Conservation (phyloP, 1,140 invertebrate species). For the Elysia chlorotica region DNA sequence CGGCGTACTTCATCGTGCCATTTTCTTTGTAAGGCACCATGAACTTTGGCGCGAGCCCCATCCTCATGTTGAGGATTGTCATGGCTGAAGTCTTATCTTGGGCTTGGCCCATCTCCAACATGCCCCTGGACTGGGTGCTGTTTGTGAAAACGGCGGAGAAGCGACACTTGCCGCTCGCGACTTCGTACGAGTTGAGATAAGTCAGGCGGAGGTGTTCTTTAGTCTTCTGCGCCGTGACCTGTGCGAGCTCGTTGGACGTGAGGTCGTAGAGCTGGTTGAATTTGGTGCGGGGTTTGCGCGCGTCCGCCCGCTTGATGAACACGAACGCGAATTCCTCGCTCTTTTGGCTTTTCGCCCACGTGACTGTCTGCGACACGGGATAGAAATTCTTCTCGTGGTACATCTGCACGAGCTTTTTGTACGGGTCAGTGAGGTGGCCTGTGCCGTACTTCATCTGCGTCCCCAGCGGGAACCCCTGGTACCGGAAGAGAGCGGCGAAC, state of each 20-base stretch:
- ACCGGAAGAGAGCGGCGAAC: slow-evolving; percentile 46
- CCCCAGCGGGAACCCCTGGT: slow-evolving; percentile 35
- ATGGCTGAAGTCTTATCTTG: background rate
- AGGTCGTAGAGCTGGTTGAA: slow-evolving; percentile 45
- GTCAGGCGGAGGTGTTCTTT: slow-evolving; percentile 31
- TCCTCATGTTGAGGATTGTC: background rate
- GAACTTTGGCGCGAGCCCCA: background rate
- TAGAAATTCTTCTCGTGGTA: slow-evolving; percentile 47
- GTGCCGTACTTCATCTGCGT: slow-evolving; percentile 48
- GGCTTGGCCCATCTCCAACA: background rate
- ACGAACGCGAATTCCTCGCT: slow-evolving; percentile 49
- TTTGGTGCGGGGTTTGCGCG: slow-evolving; percentile 25
- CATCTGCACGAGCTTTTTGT: slow-evolving; percentile 44
- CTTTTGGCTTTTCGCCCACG: slow-evolving; percentile 32
- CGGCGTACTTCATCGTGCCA: background rate
- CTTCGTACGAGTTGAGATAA: slow-evolving; percentile 46
- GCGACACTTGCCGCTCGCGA: slow-evolving; percentile 40
- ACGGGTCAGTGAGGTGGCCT: slow-evolving; percentile 46
- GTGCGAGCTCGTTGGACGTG: slow-evolving; percentile 27
- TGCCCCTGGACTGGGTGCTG: slow-evolving; percentile 20
- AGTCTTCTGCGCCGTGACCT: slow-evolving; percentile 32
- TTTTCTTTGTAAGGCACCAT: slow-evolving; percentile 16
- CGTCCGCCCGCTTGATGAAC: slow-evolving; percentile 37
- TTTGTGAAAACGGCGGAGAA: slow-evolving; percentile 51
- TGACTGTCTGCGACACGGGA: slow-evolving; percentile 46